Evolutionary conservation across 2,113 vertebrate species (phyloP).

Genomic region (Psittacara wagleri): DNA sequence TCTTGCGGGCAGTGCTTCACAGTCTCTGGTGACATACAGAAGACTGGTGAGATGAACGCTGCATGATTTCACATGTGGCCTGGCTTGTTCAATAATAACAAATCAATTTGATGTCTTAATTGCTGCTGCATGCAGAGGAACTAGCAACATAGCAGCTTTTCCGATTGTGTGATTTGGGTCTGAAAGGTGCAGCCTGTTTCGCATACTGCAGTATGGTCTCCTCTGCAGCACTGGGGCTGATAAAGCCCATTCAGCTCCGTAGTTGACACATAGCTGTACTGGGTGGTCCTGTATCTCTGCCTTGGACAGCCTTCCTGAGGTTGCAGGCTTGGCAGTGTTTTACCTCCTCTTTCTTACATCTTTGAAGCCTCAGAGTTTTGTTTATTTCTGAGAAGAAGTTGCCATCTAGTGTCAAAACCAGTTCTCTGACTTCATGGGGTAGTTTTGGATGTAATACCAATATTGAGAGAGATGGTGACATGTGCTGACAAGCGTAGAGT

Average conservation of each 20-base stretch:
- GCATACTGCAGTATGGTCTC: background rate
- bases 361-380: background rate
- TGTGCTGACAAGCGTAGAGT: background rate
- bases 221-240: rapidly evolving
- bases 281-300: background rate
- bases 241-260: background rate
- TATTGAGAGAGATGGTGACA: background rate
- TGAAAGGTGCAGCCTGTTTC: background rate
- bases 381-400: background rate
- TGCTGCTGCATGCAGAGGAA: background rate
- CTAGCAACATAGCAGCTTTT: background rate
- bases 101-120: background rate
- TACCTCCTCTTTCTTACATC: background rate
- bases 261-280: background rate
- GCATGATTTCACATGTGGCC: background rate
- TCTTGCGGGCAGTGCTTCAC: rapidly evolving
- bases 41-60: background rate
- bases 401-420: background rate
- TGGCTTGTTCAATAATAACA: background rate
- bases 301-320: background rate
- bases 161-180: background rate
- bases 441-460: rapidly evolving
- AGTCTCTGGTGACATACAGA: background rate
- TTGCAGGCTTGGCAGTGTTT: background rate
- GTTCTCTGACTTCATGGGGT: background rate